Evolutionary conservation across 2,888 invertebrate species (phyloP).

Genomic region (Harmothoe impar): DNA sequence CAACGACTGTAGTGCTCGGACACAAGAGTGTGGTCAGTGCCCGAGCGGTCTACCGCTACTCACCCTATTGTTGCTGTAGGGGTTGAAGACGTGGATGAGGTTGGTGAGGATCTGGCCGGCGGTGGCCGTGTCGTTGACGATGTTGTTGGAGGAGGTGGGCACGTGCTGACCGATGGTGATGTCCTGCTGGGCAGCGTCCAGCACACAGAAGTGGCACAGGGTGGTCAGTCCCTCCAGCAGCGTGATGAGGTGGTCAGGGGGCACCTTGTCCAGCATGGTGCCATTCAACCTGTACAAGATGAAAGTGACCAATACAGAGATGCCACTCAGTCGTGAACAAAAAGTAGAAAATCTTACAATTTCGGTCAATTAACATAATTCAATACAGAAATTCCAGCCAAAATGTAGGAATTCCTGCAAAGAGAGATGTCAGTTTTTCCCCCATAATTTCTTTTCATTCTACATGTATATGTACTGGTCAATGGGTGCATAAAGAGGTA

Average conservation of each 20-base stretch:
- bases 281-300: neutral
- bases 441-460: neutral
- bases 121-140: constrained; percentile 79
- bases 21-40: too few species aligned
- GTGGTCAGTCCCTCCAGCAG: constrained; percentile 91
- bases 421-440: neutral
- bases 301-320: too few species aligned
- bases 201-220: constrained; percentile 90
- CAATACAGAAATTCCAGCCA: too few species aligned
- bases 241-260: constrained; percentile 91
- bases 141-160: constrained; percentile 84
- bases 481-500: too few species aligned
- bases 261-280: constrained; percentile 75
- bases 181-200: constrained; percentile 85
- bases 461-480: too few species aligned
- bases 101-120: constrained; percentile 90
- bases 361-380: too few species aligned
- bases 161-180: constrained; percentile 81
- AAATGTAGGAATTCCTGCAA: too few species aligned
- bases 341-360: too few species aligned
- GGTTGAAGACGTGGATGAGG: constrained; percentile 91
- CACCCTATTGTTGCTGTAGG: constrained; percentile 84
- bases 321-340: neutral
- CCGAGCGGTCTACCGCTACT: constrained; percentile 64
- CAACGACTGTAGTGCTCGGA: too few species aligned